These are phyloP conservation scores for Nixonia krombeini DNA, from an alignment of 1,140 invertebrate genomes.

Conservation along the genomic window DNA sequence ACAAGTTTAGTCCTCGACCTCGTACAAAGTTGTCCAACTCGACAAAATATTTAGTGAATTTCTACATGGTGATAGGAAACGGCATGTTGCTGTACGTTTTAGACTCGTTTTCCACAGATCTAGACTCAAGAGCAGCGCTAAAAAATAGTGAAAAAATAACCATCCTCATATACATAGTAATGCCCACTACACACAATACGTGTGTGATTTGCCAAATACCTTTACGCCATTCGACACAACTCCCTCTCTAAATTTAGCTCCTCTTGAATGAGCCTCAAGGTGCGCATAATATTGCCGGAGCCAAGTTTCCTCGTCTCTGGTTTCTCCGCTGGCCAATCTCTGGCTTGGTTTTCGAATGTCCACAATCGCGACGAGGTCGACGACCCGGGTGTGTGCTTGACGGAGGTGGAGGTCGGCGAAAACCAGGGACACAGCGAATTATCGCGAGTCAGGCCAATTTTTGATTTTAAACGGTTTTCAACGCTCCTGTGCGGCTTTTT, in stretches of 20 bases:
- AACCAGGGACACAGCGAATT: slow-evolving; percentile 3
- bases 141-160: background rate
- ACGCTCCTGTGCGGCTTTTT: background rate
- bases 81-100: too few relatives aligned
- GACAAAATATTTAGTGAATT: too few relatives aligned
- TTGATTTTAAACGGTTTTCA: background rate
- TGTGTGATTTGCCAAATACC: slow-evolving; percentile 43
- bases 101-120: too few relatives aligned
- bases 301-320: slow-evolving; percentile 51
- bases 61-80: too few relatives aligned
- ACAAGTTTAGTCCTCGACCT: too few relatives aligned
- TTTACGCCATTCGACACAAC: slow-evolving; percentile 45
- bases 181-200: slow-evolving; percentile 6
- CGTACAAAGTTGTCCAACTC: too few relatives aligned
- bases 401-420: slow-evolving; percentile 10
- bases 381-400: slow-evolving; percentile 32
- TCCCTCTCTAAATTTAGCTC: slow-evolving; percentile 60
- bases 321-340: slow-evolving; percentile 45
- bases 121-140: too few relatives aligned
- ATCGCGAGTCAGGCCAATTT: background rate
- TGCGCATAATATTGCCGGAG: slow-evolving; percentile 31
- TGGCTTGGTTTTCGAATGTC: slow-evolving; percentile 55
- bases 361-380: slow-evolving; percentile 53
- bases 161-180: background rate
- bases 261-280: slow-evolving; percentile 56